Conservation (phyloP, 2,113 vertebrate genomes). For the Myanophis thanlyinensis region DNA sequence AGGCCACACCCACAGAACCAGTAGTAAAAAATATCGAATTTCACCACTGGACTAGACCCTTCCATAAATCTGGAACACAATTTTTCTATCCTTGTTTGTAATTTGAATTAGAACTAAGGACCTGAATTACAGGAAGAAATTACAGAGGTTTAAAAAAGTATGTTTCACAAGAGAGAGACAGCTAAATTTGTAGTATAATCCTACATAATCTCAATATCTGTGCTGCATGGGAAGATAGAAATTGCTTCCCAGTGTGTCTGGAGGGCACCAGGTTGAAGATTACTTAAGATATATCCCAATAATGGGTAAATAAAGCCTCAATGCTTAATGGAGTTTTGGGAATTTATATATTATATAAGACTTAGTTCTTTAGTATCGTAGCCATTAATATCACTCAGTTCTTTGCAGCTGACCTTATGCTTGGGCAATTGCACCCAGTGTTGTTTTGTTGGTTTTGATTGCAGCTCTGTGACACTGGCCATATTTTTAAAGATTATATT, state of each 20-base stretch:
- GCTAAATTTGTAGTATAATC: not conserved
- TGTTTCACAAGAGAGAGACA: not conserved
- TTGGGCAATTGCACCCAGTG: conserved; percentile 16
- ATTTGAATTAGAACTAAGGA: not conserved
- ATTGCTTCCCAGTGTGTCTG: not conserved
- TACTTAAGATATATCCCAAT: not conserved
- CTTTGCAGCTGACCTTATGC: not conserved
- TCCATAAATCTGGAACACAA: not conserved
- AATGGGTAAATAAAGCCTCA: not conserved
- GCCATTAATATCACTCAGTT: conserved; percentile 28
- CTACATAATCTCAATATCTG: not conserved
- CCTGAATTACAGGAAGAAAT: not conserved
- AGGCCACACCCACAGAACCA: too few relatives aligned
- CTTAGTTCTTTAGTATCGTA: conserved; percentile 18
- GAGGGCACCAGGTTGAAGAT: not conserved
- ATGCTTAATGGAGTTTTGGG: not conserved
- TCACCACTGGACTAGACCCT: not conserved
- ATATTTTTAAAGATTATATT: conserved; percentile 42
- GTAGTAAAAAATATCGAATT: too few relatives aligned
- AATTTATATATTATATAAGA: not conserved
- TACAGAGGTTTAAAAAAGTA: not conserved
- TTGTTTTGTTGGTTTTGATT: conserved; percentile 37
- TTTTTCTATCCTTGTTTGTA: not conserved
- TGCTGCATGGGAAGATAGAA: not conserved
- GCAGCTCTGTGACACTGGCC: conserved; percentile 4